A percentile compares a stretch with the other conserved stretches of the same genome.
These are phyloP conservation scores for Otolemur crassicaudatus DNA, from an alignment of 2,797 vertebrate genomes.

Conservation along the genomic window DNA sequence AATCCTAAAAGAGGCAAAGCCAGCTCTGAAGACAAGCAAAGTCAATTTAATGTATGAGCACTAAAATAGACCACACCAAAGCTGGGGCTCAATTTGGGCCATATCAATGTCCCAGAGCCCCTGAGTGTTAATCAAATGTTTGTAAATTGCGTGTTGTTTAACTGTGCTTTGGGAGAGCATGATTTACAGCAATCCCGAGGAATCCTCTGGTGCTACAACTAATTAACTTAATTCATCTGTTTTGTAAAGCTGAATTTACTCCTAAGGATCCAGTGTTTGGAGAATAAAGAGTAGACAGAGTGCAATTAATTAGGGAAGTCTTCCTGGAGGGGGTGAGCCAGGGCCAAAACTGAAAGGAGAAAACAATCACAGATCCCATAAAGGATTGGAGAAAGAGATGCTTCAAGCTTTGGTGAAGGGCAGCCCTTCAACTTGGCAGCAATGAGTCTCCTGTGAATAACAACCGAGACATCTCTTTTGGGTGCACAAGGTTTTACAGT, in stretches of 20 bases:
- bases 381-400: background rate
- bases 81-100: constrained; percentile 28
- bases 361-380: background rate
- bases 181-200: constrained; percentile 56
- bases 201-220: constrained; percentile 56
- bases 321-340: constrained; percentile 56
- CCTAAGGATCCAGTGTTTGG: background rate
- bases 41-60: background rate
- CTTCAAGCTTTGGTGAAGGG: background rate
- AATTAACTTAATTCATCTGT: constrained; percentile 74
- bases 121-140: constrained; percentile 74
- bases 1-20: background rate
- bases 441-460: background rate
- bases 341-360: constrained; percentile 15
- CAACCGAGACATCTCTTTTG: background rate
- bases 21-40: background rate
- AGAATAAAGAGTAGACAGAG: constrained; percentile 28
- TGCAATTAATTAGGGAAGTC: constrained; percentile 54
- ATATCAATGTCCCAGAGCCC: constrained; percentile 17
- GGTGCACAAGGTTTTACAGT: background rate
- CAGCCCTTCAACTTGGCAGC: background rate
- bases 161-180: constrained; percentile 25
- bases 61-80: constrained; percentile 15
- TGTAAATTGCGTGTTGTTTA: constrained; percentile 58
- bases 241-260: constrained; percentile 66